Percentiles rank a stretch among this genome's conserved stretches.
Evolutionary conservation across 2,113 vertebrate species (phyloP).

Genomic region (Anoura caudifer): DNA sequence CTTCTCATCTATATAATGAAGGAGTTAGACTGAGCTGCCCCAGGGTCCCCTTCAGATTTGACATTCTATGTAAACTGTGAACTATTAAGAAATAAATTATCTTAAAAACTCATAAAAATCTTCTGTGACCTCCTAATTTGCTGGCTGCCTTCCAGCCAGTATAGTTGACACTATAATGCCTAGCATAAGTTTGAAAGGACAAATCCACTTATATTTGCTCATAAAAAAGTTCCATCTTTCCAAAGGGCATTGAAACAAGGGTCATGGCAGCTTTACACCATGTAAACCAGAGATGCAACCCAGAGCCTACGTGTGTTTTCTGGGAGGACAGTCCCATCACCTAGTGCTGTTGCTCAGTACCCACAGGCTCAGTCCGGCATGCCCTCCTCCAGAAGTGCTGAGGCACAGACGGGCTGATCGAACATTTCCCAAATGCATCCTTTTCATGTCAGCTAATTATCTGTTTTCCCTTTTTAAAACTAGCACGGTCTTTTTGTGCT

Average conservation of each 20-base stretch:
- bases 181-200: background rate
- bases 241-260: background rate
- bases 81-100: constrained; percentile 9
- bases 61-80: background rate
- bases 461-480: background rate
- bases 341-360: background rate
- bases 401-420: background rate
- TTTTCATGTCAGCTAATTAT: background rate
- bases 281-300: background rate
- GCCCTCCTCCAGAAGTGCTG: background rate
- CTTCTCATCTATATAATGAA: background rate
- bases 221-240: background rate
- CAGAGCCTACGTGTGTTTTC: background rate
- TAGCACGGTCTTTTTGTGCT: background rate
- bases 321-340: no score
- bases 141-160: background rate
- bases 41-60: background rate
- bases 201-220: background rate
- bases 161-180: background rate
- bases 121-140: background rate
- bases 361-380: background rate
- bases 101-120: constrained; percentile 2
- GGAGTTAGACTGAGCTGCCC: background rate
- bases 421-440: background rate
- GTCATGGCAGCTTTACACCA: background rate